These are phyloP conservation scores for Phaetusa simplex DNA, from an alignment of 2,113 vertebrate species.

Conservation along the genomic window DNA sequence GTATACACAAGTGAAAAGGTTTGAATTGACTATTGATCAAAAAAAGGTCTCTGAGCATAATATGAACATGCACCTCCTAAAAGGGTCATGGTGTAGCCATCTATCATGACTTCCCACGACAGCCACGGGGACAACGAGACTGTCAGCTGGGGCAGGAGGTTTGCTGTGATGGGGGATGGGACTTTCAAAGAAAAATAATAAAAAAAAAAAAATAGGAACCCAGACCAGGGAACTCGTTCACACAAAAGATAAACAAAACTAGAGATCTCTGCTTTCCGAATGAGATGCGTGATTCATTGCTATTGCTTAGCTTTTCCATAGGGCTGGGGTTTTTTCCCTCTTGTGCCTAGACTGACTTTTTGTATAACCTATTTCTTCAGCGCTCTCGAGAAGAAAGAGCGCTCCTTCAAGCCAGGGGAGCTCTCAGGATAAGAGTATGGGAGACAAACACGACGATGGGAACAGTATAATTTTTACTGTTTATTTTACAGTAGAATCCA, in stretches of 20 bases:
- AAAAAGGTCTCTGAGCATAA: conserved; percentile 27
- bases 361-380: not conserved
- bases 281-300: not conserved
- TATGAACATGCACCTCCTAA: not conserved
- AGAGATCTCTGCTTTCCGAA: not conserved
- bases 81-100: conserved; percentile 22
- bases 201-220: not conserved
- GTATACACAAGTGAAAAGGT: not conserved
- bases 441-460: not conserved
- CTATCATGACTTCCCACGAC: conserved; percentile 41
- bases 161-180: not conserved
- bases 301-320: not conserved
- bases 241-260: conserved; percentile 8
- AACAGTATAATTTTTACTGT: not conserved
- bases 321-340: not conserved
- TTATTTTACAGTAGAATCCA: not conserved
- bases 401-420: not conserved
- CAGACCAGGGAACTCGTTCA: not conserved
- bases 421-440: not conserved
- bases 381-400: not conserved
- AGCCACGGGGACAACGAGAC: conserved; percentile 32
- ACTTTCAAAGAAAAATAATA: not conserved
- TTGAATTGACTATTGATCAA: conserved; percentile 53
- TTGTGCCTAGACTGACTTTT: not conserved
- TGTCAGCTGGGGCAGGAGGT: not conserved